Base-by-base conservation (phyloP, 1,140 invertebrate species). In the Micrasema longulum region DNA sequence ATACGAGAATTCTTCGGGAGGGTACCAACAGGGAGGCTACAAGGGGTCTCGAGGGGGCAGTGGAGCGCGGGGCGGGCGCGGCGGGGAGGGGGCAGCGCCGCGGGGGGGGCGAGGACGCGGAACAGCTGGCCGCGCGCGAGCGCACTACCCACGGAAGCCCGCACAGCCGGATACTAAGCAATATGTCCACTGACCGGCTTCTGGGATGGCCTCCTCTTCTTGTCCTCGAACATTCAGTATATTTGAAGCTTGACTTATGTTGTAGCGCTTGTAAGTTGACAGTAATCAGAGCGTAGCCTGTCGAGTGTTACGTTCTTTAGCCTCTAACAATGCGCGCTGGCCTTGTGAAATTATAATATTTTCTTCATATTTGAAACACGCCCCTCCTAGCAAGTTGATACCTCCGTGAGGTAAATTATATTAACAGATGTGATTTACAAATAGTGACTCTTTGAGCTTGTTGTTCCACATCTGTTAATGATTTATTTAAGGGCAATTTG, bases 111-210 rank as follows among this genome's bases (percentile, higher is more conserved):
- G 79, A 77, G 20, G 79, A 10, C 72, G 63, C 4, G 68, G 78
- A 5, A 31, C 36, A 5, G 63, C 22, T 1, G 78, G 79, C 6
- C 78, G 79, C 6, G 78, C 79, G 12, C 74, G 80, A 0, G 78
- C 80, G 22, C 80, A 83, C 12, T 82, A 81, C 74, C 73, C 73
- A 31, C 79, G 81, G 11, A 83, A 81, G 76, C 73, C 36, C 70
- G 68, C 23, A 73, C 57, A 36, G 52, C 45, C 45, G 26, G 71
- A 75, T 38, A 63, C 35, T 23, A 74, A 70, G 31, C 74, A 72
- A 60, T 70, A 68, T 31, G 67, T 71, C 11, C 47, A 76, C 62
- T 76, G 66, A 76, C 48, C 62, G 53, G 16, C n/a, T 48, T 20
- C 62, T 10, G 7, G 18, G 14, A 23, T 64, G 31, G 26, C 7